These are phyloP conservation scores for Pygmarrhopalites habei DNA, from an alignment of 1,140 invertebrate genomes.

Conservation along the genomic window DNA sequence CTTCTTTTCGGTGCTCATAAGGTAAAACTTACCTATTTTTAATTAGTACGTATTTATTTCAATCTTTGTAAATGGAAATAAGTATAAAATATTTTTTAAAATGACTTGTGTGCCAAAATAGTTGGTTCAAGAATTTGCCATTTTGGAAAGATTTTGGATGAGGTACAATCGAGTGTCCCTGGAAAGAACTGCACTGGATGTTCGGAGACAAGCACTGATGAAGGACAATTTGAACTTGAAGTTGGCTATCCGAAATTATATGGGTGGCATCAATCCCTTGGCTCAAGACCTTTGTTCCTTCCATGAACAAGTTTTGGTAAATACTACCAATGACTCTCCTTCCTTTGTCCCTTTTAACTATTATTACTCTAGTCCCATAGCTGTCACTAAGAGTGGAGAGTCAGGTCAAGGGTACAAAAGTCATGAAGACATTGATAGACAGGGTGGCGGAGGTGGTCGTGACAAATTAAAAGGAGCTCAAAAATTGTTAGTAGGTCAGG, in stretches of 20 bases:
- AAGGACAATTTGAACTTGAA: conserved; percentile 27
- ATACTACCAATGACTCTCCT: background rate
- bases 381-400: background rate
- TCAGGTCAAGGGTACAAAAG: background rate
- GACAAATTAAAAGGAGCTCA: background rate
- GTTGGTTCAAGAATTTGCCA: conserved; percentile 24
- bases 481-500: background rate
- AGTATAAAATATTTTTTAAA: background rate
- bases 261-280: conserved; percentile 33
- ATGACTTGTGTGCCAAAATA: no score
- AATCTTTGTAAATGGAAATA: background rate
- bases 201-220: background rate
- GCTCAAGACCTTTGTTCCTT: conserved; percentile 1
- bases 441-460: background rate
- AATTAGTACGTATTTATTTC: no score
- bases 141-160: conserved; percentile 35
- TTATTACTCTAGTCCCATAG: background rate
- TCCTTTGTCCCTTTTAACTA: background rate
- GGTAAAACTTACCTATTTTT: background rate
- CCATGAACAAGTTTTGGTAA: background rate
- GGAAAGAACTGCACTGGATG: conserved; percentile 16
- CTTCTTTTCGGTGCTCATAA: no score
- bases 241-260: conserved; percentile 26
- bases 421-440: background rate
- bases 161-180: conserved; percentile 27